A percentile compares a stretch with the other conserved stretches of the same genome.
Evolutionary conservation across 2,797 vertebrate species (phyloP).

Genomic region (Bovichtus diacanthus): DNA sequence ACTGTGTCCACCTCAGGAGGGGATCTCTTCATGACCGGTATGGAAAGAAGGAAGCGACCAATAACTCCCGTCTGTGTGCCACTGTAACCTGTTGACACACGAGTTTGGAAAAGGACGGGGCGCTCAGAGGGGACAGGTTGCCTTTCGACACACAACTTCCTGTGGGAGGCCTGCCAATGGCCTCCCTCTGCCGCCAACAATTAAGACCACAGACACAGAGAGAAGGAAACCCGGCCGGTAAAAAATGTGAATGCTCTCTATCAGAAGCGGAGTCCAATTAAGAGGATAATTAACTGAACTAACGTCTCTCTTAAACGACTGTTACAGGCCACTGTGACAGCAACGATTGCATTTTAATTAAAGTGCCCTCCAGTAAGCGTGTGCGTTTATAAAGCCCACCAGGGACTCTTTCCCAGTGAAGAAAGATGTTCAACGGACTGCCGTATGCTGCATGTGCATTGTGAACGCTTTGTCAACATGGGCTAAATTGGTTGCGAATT

Average conservation of each 20-base stretch:
- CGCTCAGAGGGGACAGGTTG: conserved; percentile 10
- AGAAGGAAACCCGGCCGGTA: conserved; percentile 42
- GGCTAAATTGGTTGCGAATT: conserved; percentile 67
- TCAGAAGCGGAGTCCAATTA: conserved; percentile 74
- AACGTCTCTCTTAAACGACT: conserved; percentile 77
- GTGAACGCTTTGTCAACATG: conserved; percentile 46
- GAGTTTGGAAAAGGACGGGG: neutral
- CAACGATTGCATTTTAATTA: conserved; percentile 80
- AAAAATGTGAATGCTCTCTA: conserved; percentile 49
- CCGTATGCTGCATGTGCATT: conserved; percentile 40
- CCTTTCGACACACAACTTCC: neutral
- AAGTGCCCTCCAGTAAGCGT: conserved; percentile 76
- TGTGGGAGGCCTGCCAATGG: conserved; percentile 4
- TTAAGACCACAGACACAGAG: conserved; percentile 40
- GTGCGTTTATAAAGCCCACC: conserved; percentile 68
- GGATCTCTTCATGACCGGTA: neutral
- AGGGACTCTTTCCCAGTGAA: conserved; percentile 64
- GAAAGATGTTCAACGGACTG: conserved; percentile 70
- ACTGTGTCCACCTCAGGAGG: no score
- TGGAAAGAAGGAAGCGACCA: no score
- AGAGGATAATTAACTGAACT: conserved; percentile 81
- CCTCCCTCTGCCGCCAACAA: conserved; percentile 28
- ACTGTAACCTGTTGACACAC: neutral
- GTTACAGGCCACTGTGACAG: conserved; percentile 73
- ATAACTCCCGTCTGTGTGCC: no score